phyloP scores from a whole-genome alignment of 2,797 vertebrate species.

The Pteropus rufus region DNA sequence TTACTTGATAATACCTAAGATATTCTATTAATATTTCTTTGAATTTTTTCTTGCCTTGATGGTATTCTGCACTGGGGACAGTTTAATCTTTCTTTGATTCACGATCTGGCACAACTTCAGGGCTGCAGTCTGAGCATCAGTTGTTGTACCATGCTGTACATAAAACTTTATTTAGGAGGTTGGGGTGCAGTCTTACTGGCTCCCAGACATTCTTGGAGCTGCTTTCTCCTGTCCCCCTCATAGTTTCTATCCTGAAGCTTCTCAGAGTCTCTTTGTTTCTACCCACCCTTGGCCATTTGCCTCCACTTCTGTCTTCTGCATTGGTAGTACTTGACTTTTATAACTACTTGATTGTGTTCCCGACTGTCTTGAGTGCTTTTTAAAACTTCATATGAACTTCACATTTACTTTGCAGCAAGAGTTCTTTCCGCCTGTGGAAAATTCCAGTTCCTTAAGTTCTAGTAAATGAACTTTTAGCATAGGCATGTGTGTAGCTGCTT shows the following conservation, averaged over 20 bases:
- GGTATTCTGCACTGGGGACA: neutral
- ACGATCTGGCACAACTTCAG: neutral
- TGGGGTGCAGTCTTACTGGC: neutral
- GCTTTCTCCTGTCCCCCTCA: neutral
- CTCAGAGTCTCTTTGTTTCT: neutral
- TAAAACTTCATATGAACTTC: neutral
- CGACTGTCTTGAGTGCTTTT: slow-evolving; percentile 45
- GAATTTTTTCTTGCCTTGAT: neutral
- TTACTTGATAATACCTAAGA: slow-evolving; percentile 12
- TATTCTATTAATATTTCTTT: slow-evolving; percentile 22
- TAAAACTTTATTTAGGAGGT: neutral
- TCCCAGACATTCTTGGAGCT: neutral
- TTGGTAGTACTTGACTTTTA: neutral
- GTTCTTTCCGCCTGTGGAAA: slow-evolving; percentile 41
- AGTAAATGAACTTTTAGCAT: neutral
- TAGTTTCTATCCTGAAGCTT: neutral
- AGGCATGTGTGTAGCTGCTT: neutral
- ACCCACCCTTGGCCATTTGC: neutral
- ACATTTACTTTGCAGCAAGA: slow-evolving; percentile 29
- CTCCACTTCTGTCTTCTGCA: neutral
- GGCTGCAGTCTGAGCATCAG: neutral
- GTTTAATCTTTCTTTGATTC: slow-evolving; percentile 47
- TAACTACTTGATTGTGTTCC: slow-evolving; percentile 38
- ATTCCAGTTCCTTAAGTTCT: slow-evolving; percentile 47
- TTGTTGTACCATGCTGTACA: neutral